Percentiles rank a stretch among this genome's conserved stretches.
Conservation (phyloP, 2,113 vertebrate species). For the Dipodomys spectabilis region DNA sequence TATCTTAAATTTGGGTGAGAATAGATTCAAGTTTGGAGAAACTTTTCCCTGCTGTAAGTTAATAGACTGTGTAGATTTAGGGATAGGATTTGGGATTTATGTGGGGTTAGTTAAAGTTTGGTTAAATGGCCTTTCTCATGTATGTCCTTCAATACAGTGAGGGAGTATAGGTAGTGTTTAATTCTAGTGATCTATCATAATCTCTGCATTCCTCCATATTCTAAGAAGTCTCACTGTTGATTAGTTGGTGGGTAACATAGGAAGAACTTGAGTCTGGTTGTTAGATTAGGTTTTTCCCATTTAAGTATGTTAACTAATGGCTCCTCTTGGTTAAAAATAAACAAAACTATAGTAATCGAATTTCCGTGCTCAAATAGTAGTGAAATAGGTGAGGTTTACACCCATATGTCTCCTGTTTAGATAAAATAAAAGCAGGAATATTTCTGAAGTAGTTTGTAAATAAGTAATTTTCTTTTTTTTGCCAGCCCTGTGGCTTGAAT, state of each 20-base stretch:
- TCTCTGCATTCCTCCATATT: not conserved
- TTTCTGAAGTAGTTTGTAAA: too few species aligned
- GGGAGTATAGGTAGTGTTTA: not conserved
- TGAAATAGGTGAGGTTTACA: constrained; percentile 22
- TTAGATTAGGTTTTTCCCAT: constrained; percentile 40
- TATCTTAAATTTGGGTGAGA: constrained; percentile 32
- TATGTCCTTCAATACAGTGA: not conserved
- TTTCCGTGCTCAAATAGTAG: constrained; percentile 24
- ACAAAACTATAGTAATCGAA: not conserved
- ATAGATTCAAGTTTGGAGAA: constrained; percentile 8
- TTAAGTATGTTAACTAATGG: constrained; percentile 48
- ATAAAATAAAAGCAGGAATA: not conserved
- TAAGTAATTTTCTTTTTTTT: not conserved
- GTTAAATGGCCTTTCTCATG: not conserved
- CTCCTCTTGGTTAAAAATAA: constrained; percentile 53
- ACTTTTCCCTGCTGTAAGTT: not conserved
- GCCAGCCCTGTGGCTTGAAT: too few species aligned
- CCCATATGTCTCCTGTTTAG: not conserved
- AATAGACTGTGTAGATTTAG: not conserved
- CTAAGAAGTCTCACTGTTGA: not conserved
- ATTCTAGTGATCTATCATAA: not conserved
- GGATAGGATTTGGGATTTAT: not conserved
- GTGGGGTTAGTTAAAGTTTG: constrained; percentile 13
- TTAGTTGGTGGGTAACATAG: constrained; percentile 18
- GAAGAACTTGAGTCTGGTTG: not conserved